Conservation (phyloP, 2,113 vertebrate genomes). For the Cichladusa arquata region DNA sequence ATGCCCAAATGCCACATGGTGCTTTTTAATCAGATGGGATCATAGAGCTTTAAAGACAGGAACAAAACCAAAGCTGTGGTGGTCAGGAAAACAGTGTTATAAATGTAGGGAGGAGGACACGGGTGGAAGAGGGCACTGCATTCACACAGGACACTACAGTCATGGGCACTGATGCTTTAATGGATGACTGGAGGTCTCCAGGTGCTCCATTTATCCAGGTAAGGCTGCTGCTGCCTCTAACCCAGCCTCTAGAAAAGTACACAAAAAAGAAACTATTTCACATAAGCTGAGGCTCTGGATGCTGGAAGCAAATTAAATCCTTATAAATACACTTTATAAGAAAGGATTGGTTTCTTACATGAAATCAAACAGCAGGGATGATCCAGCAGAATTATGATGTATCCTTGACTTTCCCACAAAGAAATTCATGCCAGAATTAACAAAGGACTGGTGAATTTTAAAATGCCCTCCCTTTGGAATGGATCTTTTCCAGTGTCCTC, state of each 20-base stretch:
- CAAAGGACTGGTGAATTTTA: background rate
- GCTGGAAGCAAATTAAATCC: slow-evolving; percentile 2
- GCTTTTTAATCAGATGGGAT: background rate
- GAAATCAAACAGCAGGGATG: background rate
- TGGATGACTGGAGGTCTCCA: background rate
- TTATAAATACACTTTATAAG: background rate
- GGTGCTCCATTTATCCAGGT: background rate
- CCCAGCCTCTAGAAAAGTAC: background rate
- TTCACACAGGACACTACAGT: background rate
- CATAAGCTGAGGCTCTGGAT: background rate
- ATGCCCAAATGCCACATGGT: background rate
- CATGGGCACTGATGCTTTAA: background rate
- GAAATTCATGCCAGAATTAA: background rate
- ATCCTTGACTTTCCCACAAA: background rate
- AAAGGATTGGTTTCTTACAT: background rate
- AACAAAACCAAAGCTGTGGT: background rate
- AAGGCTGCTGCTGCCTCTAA: background rate
- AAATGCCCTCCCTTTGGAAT: background rate
- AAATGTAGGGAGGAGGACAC: background rate
- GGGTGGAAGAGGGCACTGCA: background rate
- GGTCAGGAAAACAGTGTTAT: background rate
- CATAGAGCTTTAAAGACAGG: background rate
- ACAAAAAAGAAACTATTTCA: background rate
- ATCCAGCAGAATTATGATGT: background rate
- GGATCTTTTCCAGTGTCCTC: background rate